Conservation (phyloP, 2,113 vertebrate genomes). For the Corythaeola cristata region DNA sequence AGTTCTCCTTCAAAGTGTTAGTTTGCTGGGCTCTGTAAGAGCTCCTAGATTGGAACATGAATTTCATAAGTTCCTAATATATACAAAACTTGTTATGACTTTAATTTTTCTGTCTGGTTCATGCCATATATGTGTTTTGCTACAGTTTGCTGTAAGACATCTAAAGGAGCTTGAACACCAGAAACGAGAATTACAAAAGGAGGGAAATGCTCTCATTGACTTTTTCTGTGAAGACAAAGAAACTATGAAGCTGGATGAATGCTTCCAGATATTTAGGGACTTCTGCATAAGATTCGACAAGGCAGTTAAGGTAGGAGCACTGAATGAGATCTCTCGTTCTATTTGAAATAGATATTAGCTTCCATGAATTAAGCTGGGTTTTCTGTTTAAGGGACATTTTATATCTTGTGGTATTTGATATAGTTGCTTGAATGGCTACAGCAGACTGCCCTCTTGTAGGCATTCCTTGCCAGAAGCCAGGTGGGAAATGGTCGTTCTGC, state of each 20-base stretch:
- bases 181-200: constrained; percentile 83
- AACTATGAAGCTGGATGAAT: constrained; percentile 94
- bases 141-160: constrained; percentile 83
- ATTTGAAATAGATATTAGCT: neutral
- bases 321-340: neutral
- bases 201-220: constrained; percentile 90
- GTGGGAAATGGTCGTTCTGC: neutral
- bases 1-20: neutral
- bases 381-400: neutral
- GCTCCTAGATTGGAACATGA: neutral
- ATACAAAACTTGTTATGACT: neutral
- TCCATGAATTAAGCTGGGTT: neutral
- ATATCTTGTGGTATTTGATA: neutral
- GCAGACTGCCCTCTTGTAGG: neutral
- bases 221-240: constrained; percentile 99
- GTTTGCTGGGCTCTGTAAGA: neutral
- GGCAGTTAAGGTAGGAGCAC: constrained; percentile 86
- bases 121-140: neutral
- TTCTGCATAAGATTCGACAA: constrained; percentile 94
- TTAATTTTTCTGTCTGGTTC: neutral
- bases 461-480: neutral
- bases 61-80: neutral
- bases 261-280: constrained; percentile 96
- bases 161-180: constrained; percentile 86
- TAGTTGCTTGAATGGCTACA: neutral